These are phyloP conservation scores for Bombycilla garrulus DNA, from an alignment of 2,113 vertebrate genomes.

Conservation along the genomic window DNA sequence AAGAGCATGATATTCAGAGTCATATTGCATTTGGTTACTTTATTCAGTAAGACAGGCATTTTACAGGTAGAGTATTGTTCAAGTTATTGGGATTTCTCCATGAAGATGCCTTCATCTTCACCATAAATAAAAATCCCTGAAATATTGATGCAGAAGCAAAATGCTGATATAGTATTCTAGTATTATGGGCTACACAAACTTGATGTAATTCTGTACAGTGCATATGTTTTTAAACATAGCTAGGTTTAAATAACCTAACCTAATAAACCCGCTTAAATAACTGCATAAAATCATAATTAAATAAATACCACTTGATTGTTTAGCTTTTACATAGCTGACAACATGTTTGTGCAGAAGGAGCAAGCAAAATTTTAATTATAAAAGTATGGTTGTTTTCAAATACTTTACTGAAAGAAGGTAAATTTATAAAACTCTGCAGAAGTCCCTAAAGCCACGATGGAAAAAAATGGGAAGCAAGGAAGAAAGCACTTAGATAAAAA, in stretches of 20 bases:
- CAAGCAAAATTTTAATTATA: conserved; percentile 65
- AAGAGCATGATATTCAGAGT: not conserved
- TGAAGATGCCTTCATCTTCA: not conserved
- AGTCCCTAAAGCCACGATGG: not conserved
- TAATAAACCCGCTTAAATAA: conserved; percentile 64
- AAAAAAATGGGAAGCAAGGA: not conserved
- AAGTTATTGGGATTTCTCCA: not conserved
- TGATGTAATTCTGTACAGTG: not conserved
- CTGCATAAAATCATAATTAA: conserved; percentile 66
- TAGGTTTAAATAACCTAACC: conserved; percentile 56
- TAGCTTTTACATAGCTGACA: conserved; percentile 18
- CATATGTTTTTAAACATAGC: not conserved
- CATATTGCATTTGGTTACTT: not conserved
- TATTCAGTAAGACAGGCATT: not conserved
- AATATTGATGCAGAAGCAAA: conserved; percentile 38
- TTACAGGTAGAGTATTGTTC: not conserved
- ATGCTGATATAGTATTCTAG: conserved; percentile 10
- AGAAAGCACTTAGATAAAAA: not conserved
- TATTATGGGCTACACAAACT: conserved; percentile 1
- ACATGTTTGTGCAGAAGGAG: conserved; percentile 40
- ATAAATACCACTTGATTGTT: conserved; percentile 67
- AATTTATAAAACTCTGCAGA: conserved; percentile 43
- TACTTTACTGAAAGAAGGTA: conserved; percentile 54
- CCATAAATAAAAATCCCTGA: not conserved
- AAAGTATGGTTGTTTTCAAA: conserved; percentile 67